Base-by-base conservation (phyloP, 2,797 vertebrate genomes). In the Anguilla anguilla region DNA sequence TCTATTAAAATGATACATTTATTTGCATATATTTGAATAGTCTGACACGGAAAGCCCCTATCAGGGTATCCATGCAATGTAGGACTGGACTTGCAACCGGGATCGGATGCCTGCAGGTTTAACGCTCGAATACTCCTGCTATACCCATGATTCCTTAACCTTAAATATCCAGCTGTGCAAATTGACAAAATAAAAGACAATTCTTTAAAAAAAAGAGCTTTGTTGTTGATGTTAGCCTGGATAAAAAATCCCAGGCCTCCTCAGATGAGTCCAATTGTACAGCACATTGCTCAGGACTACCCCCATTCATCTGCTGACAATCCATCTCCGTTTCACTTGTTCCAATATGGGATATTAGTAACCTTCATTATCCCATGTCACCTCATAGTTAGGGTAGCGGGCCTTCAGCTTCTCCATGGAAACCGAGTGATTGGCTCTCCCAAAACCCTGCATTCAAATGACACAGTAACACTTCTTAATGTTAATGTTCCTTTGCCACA, bases 351-450 rank as follows among this genome's bases (percentile, higher is more conserved):
- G 19, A 83, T 5, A 81, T 98, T 94, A 99, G 92, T 99, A 99
- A 84, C 98, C 98, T 39, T 99, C 98, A 0, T 99, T 96, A 0
- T 96, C 95, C 98, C 98, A 99, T 83, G 98, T 98, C 92, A 99
- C 95, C 90, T 97, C 95, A 0, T 98, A 99, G 91, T 97, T 96
- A 0, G 98, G 97, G 87, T 98, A 99, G 55, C 88, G 85, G 0
- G 92, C 93, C 93, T 97, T 97, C 92, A 99, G 94, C 90, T 98
- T 97, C 94, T 98, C 97, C 0, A 96, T 97, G 0, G 97, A 92
- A 59, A 97, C 89, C 0, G 96, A 95, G 3, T 99, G 98, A 86
- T 97, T 97, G 0, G 98, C 98, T 85, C 95, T 95, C 43, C 98
- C 98, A 49, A 96, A 99, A 55, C 98, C 98, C 98, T 99, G 93